A percentile compares a stretch with the other conserved stretches of the same genome.
Conservation (phyloP, 2,888 invertebrate species). For the Patella pellucida region DNA sequence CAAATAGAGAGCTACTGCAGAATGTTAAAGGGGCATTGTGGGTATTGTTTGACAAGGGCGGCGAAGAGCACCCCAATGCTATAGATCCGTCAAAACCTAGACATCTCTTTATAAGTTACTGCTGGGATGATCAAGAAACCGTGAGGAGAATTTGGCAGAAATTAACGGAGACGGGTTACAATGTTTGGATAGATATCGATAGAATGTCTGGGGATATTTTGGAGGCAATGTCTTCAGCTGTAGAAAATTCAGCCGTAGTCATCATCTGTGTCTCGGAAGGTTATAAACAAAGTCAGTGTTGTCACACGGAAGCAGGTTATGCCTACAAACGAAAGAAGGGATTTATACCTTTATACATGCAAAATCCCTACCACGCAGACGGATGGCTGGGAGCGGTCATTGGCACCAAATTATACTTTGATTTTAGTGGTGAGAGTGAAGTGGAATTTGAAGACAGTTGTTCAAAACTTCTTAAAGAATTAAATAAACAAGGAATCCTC, state of each 20-base stretch:
- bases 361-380: neutral
- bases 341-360: neutral
- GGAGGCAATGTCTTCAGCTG: neutral
- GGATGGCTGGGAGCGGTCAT: neutral
- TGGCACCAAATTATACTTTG: neutral
- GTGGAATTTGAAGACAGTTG: neutral
- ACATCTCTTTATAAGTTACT: constrained; percentile 63
- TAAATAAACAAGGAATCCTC: neutral
- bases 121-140: constrained; percentile 58
- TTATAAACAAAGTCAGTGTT: constrained; percentile 2
- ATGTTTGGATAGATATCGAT: constrained; percentile 6
- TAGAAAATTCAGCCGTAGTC: neutral
- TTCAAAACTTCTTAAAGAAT: neutral
- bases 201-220: neutral
- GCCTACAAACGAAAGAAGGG: neutral
- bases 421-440: neutral
- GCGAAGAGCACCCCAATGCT: constrained; percentile 44
- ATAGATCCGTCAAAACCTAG: neutral
- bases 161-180: constrained; percentile 37
- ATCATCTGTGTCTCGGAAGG: neutral
- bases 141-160: constrained; percentile 51
- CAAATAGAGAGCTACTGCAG: constrained; percentile 41
- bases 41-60: constrained; percentile 51
- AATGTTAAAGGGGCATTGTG: constrained; percentile 58
- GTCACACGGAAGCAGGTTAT: neutral